phyloP scores from a whole-genome alignment of 2,113 vertebrate species.

The Litocranius walleri region DNA sequence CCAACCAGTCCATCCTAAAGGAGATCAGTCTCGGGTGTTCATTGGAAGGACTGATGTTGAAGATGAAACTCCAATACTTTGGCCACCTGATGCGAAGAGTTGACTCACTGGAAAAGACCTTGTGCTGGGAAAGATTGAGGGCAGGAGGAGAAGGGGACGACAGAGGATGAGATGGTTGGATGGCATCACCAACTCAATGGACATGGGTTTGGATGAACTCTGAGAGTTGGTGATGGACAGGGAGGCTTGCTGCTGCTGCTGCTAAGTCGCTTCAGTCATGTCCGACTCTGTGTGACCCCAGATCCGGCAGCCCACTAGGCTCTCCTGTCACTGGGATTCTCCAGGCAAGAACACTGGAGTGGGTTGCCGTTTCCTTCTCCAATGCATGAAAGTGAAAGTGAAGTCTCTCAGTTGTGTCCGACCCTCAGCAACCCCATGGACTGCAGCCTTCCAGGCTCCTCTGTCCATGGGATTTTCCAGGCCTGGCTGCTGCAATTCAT shows the following conservation, averaged over 20 bases:
- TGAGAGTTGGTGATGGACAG: neutral
- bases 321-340: no score
- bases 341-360: no score
- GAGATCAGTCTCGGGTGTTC: neutral
- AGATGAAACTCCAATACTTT: neutral
- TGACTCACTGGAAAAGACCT: neutral
- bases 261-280: no score
- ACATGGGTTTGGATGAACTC: neutral
- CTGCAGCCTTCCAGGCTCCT: no score
- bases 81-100: neutral
- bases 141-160: neutral
- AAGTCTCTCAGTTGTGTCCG: accelerated
- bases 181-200: neutral
- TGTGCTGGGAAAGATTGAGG: neutral
- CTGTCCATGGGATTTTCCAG: neutral
- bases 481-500: neutral
- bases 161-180: neutral
- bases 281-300: no score
- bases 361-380: no score
- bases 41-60: neutral
- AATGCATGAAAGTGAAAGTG: no score
- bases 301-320: no score
- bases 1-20: no score
- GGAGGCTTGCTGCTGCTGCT: neutral
- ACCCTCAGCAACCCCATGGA: no score